Evolutionary conservation across 2,888 invertebrate species (phyloP).

Genomic region (Neelides folsomi): DNA sequence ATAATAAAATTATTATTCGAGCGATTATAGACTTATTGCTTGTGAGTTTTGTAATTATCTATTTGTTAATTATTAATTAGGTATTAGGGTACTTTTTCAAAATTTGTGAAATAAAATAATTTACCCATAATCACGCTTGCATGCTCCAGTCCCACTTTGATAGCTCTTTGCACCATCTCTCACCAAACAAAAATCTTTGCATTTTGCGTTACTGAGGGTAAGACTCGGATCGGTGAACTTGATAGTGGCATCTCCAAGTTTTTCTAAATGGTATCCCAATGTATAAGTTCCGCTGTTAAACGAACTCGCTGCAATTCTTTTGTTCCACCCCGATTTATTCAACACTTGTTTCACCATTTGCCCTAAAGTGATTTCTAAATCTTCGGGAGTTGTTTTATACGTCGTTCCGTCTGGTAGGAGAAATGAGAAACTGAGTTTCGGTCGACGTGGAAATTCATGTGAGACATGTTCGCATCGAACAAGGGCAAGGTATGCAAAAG

Average conservation of each 20-base stretch:
- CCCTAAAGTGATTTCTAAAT: constrained; percentile 16
- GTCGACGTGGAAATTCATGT: constrained; percentile 2
- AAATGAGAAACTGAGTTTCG: constrained; percentile 16
- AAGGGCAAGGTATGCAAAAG: constrained; percentile 74
- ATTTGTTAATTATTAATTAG: too few species aligned
- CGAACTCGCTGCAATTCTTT: not conserved
- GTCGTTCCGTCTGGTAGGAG: constrained; percentile 25
- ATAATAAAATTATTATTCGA: too few species aligned
- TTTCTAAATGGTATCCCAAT: constrained; percentile 29
- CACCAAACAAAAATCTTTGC: constrained; percentile 31
- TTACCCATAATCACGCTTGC: too few species aligned
- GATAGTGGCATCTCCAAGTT: constrained; percentile 21
- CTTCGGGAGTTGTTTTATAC: constrained; percentile 18
- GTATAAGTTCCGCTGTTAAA: constrained; percentile 5
- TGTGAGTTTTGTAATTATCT: too few species aligned
- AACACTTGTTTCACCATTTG: constrained; percentile 21
- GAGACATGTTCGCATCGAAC: constrained; percentile 49
- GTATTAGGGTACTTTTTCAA: too few species aligned
- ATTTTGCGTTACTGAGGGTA: constrained; percentile 21
- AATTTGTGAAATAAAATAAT: too few species aligned
- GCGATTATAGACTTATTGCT: too few species aligned
- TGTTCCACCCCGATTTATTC: constrained; percentile 26
- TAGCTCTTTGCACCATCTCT: constrained; percentile 32
- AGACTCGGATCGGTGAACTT: constrained; percentile 20
- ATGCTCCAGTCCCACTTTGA: constrained; percentile 14